Evolutionary conservation across 2,113 vertebrate species (phyloP), one percentile per base, ranked within the genome.

Genomic region (Proteles cristata): DNA sequence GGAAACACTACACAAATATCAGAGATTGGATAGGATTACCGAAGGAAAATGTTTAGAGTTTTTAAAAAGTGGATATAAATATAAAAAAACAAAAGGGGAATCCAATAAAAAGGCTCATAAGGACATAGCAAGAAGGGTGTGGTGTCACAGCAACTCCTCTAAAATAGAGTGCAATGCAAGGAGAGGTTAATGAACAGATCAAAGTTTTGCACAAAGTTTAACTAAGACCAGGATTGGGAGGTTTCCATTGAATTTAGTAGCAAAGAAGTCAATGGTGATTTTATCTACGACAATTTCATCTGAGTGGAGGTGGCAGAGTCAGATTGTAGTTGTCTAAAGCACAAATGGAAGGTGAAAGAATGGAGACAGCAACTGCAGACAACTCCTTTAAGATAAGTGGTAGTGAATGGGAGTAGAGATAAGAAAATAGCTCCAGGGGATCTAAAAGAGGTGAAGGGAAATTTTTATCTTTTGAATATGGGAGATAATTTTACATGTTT

Each of bases 261-360:
- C 88, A 92, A 89, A 68, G 77, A 88, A 88, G 58, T 82, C 83
- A 95, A 19, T 31, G 43, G 69, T 81, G 55, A 93, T 89, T 96
- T 93, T 83, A 77, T 89, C 87, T 43, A 45, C 39, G 74, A 50
- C 48, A 68, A 53, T 86, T 85, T 71, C 88, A 58, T 31, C 35
- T 35, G 43, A 81, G 61, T 25, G 58, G 77, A 86, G 50, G 83
- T 65, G 86, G 71, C 65, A 89, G 90, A 81, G 25, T 76, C 86
- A 88, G 86, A 76, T 0, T 69, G 9, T 2, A 65, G 83, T 77
- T 95, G 86, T 94, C 63, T 69, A 58, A 93, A 84, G 45, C 28
- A 94, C 33, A 95, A 88, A 88, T 7, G 25, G 8, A 80, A 90
- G 28, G 39, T 82, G 68, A 68, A 83, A 63, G 90, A 84, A 58